Evolutionary conservation across 1,140 invertebrate genomes (phyloP).

Genomic region (Heliothis subflexa): DNA sequence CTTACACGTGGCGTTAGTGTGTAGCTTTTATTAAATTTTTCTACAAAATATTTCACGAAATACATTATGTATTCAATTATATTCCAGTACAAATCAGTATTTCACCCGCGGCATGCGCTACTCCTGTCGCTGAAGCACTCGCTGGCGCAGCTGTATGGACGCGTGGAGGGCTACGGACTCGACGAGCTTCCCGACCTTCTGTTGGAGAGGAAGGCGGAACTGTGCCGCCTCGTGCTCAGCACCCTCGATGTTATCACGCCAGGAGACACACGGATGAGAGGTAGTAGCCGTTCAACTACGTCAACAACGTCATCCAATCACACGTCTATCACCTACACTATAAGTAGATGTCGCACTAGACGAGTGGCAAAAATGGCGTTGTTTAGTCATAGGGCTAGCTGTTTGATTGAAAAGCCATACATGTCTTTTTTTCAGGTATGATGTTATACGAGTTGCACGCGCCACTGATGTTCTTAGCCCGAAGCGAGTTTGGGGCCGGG

Average conservation of each 20-base stretch:
- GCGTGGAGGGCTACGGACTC: slow-evolving; percentile 89
- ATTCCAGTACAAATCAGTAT: slow-evolving; percentile 77
- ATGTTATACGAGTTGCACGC: slow-evolving; percentile 93
- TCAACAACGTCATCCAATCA: no score
- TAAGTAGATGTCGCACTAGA: no score
- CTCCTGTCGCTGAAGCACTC: slow-evolving; percentile 88
- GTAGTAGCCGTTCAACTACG: slow-evolving; percentile 71
- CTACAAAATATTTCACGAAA: neutral
- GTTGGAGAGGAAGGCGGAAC: slow-evolving; percentile 91
- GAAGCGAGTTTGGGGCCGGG: slow-evolving; percentile 88
- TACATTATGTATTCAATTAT: slow-evolving; percentile 27
- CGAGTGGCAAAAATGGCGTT: no score
- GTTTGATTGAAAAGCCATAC: neutral
- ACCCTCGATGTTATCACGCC: slow-evolving; percentile 91
- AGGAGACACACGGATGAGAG: slow-evolving; percentile 91
- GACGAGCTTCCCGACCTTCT: slow-evolving; percentile 90
- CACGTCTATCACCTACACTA: no score
- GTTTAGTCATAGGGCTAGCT: no score
- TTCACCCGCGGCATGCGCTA: slow-evolving; percentile 91
- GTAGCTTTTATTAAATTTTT: no score
- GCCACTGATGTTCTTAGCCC: slow-evolving; percentile 90
- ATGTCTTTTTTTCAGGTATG: slow-evolving; percentile 86
- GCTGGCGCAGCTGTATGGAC: slow-evolving; percentile 92
- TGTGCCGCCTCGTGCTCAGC: slow-evolving; percentile 89
- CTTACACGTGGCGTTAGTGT: no score